A percentile compares a stretch with the other conserved stretches of the same genome.
These are phyloP conservation scores for Myxocyprinus asiaticus DNA, from an alignment of 2,113 vertebrate genomes.

Conservation along the genomic window DNA sequence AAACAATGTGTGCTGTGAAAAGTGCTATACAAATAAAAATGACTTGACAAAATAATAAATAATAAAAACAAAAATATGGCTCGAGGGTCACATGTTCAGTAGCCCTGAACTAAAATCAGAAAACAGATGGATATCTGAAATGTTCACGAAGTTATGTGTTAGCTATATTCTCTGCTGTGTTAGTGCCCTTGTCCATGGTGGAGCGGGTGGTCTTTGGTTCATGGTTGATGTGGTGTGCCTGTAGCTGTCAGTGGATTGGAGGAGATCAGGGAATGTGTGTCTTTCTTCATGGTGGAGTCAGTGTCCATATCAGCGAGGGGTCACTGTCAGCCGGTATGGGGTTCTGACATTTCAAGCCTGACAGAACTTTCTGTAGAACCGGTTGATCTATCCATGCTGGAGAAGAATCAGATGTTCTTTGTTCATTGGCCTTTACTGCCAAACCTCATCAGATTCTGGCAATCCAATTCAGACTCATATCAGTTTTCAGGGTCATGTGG, in stretches of 20 bases:
- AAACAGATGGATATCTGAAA: no score
- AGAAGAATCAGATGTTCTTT: constrained; percentile 50
- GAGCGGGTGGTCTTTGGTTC: no score
- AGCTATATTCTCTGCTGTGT: no score
- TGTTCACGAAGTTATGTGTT: no score
- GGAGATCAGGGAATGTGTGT: background rate
- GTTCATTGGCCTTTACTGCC: constrained; percentile 49
- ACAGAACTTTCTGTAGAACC: constrained; percentile 54
- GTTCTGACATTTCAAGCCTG: constrained; percentile 69
- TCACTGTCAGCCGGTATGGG: constrained; percentile 53
- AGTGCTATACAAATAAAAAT: no score
- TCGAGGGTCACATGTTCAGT: no score
- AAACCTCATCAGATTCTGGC: constrained; percentile 36
- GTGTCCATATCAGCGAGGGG: constrained; percentile 48
- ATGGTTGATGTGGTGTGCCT: background rate
- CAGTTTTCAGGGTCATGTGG: constrained; percentile 4
- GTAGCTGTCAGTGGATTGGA: background rate
- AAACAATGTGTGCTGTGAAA: no score
- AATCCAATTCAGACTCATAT: constrained; percentile 4
- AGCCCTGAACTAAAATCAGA: no score
- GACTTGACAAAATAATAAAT: no score
- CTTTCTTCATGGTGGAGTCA: no score
- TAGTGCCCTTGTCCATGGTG: no score
- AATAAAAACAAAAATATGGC: no score
- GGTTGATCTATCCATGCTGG: constrained; percentile 41